Base-by-base conservation (phyloP, 2,797 vertebrate species). In the Parauchenoglanis ngamensis region DNA sequence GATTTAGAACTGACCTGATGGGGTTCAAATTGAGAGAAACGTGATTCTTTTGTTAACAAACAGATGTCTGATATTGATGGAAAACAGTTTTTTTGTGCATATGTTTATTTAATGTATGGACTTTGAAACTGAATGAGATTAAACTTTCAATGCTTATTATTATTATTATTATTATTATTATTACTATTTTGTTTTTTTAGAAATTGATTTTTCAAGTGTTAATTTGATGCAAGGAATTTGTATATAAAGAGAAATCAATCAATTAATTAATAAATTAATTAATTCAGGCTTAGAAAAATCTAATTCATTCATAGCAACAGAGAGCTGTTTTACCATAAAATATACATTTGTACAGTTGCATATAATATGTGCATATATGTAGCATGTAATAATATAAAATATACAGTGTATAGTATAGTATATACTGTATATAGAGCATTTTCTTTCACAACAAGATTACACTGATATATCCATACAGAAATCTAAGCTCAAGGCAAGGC, bases 21-120 rank as follows among this genome's bases (percentile, higher is more conserved):
- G 11, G 21, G 56, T 80, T 40, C 5, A 7, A 5, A 61, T 25
- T 61, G 21, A 61, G 11, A 61, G 21, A 80, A 80, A 61, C 44
- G 35, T 44, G 10, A 59, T 12, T 25, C 10, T 40, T 40, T 61
- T 61, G 28, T 12, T 4, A 57, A 57, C 19, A 78, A 57, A 11
- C 54, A 35, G 76, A 79, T 59, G 76, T 57, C 19, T 79, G 28
- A 79, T 79, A 57, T 79, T 35, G 52, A 77, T 19, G 31, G 17
- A 56, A 28, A 28, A 52, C 46, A 7, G n/a, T 52, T 28, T 52
- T 3, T 73, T 3, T 70, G 68, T 52, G 5, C 17, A 25, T 52
- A 25, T 75, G 21, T 73, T 73, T 73, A 46, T 7, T 73, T 73
- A 73, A 73, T 12, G 4, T 46, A 73, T 73, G 21, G 4, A 75